Evolutionary conservation across 1,140 invertebrate genomes (phyloP), one percentile per base, ranked within the genome.

Genomic region (Bradynema listronoti): DNA sequence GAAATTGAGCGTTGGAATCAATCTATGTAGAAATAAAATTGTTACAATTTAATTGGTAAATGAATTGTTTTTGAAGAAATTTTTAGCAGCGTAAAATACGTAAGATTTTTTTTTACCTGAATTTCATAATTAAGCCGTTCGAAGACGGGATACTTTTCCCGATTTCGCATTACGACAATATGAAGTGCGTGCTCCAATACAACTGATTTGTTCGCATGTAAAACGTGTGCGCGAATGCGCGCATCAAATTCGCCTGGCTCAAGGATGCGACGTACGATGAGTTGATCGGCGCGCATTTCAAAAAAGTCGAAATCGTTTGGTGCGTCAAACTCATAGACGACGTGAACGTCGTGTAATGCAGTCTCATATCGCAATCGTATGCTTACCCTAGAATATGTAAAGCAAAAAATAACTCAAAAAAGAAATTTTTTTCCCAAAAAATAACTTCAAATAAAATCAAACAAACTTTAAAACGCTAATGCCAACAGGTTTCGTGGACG

Each of bases 131-230:
- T 67, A 1, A 75, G 52, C 36, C 67, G 56, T 2, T 71, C 68
- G 56, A 75, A 75, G 7, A 75, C 74, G 6, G 73, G 74, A 54
- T 75, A 75, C 24, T 75, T 72, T 14, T 75, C 68, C 14, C 74
- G 60, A 57, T 70, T 64, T 1, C 42, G 58, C 74, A 75, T 75
- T 4, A 69, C 74, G 5, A 75, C 58, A 24, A 73, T 9, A 61
- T 24, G 29, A 25, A 68, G 51, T 72, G 62, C 30, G 22, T 56
- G 51, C 41, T 24, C 16, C 4, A 19, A 6, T 6, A 11, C 60
- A 2, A 29, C 11, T 14, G 32, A 24, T 50, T 33, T 63, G 58
- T 11, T 45, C 16, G 55, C 14, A 19, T 30, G 27, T 25, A 42
- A 41, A n/a, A 45, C 24, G 33, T 29, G 39, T 5, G 69, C 68